phyloP scores from a whole-genome alignment of 2,113 vertebrate species.

The Syrmaticus mikado region DNA sequence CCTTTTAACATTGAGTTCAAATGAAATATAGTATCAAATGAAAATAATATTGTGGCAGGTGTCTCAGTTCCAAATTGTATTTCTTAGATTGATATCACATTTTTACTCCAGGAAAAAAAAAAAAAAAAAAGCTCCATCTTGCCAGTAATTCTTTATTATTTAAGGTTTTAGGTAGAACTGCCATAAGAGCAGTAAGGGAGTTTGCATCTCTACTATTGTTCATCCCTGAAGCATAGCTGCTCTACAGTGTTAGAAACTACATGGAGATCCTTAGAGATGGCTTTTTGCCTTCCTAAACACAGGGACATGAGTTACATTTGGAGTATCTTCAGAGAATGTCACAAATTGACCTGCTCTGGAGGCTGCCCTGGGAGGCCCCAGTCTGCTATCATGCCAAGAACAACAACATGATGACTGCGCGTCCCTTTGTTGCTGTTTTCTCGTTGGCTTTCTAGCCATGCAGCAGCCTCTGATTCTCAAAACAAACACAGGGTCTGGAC shows the following conservation, averaged over 20 bases:
- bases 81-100: conserved; percentile 23
- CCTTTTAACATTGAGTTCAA: conserved; percentile 28
- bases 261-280: not conserved
- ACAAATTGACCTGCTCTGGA: not conserved
- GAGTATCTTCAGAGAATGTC: not conserved
- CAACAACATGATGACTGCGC: not conserved
- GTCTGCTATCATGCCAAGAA: not conserved
- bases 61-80: conserved; percentile 35
- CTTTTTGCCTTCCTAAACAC: not conserved
- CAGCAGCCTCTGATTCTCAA: not conserved
- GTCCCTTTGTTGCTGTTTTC: not conserved
- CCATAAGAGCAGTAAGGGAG: not conserved
- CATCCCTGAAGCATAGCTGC: not conserved
- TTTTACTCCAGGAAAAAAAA: conserved; percentile 10
- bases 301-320: not conserved
- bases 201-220: not conserved
- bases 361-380: not conserved
- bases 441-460: not conserved
- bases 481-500: not conserved
- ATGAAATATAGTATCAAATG: conserved; percentile 27
- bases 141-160: conserved; percentile 7
- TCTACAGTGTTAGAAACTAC: not conserved
- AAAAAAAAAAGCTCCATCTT: not conserved
- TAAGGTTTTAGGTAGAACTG: not conserved
- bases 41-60: conserved; percentile 53